Evolutionary conservation across 2,888 invertebrate genomes (phyloP).

Genomic region (Saturnia pavonia): DNA sequence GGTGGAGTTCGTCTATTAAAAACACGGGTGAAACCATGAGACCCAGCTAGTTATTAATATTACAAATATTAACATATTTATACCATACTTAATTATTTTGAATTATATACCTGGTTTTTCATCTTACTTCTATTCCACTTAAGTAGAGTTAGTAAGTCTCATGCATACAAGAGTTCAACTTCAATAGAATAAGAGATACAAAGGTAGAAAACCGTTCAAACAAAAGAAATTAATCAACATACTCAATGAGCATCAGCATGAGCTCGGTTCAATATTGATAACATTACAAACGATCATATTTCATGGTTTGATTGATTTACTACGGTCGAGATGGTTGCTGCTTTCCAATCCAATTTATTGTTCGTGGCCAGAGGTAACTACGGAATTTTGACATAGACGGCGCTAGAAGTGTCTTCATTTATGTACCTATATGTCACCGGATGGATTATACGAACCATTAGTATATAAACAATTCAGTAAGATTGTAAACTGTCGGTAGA

Average conservation of each 20-base stretch:
- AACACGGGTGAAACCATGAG: too few species aligned
- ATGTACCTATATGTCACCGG: too few species aligned
- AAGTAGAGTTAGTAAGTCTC: too few species aligned
- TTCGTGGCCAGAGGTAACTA: slow-evolving; percentile 53
- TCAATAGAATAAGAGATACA: slow-evolving; percentile 29
- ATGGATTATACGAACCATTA: too few species aligned
- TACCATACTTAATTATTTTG: too few species aligned
- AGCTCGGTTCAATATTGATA: slow-evolving; percentile 49
- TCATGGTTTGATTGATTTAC: slow-evolving; percentile 72
- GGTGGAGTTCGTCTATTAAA: too few species aligned
- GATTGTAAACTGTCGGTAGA: too few species aligned
- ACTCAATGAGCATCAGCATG: slow-evolving; percentile 34
- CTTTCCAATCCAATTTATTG: slow-evolving; percentile 72
- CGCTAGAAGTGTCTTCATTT: slow-evolving; percentile 38
- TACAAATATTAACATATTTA: too few species aligned
- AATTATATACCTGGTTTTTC: too few species aligned
- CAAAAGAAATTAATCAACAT: slow-evolving; percentile 58
- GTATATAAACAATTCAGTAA: too few species aligned
- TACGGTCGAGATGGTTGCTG: slow-evolving; percentile 54
- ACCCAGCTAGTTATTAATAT: too few species aligned
- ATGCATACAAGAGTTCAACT: slow-evolving; percentile 10
- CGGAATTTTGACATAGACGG: slow-evolving; percentile 33
- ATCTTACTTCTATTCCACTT: too few species aligned
- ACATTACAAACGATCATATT: slow-evolving; percentile 64
- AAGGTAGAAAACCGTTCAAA: slow-evolving; percentile 28